Percentiles rank a stretch among this genome's conserved stretches.
Conservation (phyloP, 2,888 invertebrate species). For the Heliconius charithonia region DNA sequence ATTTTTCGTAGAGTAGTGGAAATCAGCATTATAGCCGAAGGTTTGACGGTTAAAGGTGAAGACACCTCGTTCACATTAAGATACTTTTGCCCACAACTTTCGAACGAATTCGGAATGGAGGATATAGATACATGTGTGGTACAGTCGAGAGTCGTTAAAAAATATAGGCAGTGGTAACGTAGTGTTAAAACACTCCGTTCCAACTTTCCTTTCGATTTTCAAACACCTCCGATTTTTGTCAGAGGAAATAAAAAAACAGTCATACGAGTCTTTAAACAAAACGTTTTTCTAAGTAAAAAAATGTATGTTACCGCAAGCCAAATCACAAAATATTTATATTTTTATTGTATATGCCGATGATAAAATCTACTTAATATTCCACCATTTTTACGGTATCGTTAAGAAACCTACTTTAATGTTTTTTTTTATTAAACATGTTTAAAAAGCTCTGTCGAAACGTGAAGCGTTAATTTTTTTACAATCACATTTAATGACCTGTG, state of each 20-base stretch:
- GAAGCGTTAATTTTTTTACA: constrained; percentile 19
- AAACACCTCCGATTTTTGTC: too few relatives aligned
- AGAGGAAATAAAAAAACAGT: too few relatives aligned
- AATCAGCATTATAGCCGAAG: too few relatives aligned
- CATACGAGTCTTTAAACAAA: too few relatives aligned
- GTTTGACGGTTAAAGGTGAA: too few relatives aligned
- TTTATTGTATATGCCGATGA: constrained; percentile 17
- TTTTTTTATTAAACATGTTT: constrained; percentile 5
- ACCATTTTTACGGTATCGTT: constrained; percentile 26
- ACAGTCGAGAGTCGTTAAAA: background rate
- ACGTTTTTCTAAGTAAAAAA: background rate
- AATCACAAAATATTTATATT: constrained; percentile 7
- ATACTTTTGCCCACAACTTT: too few relatives aligned
- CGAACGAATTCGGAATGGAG: too few relatives aligned
- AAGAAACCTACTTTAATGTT: constrained; percentile 25
- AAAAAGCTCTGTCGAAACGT: constrained; percentile 16
- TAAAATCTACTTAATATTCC: constrained; percentile 22
- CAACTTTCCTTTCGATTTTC: too few relatives aligned
- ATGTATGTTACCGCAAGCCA: background rate
- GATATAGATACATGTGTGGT: background rate
- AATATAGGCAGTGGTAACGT: too few relatives aligned
- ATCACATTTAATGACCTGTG: constrained; percentile 26
- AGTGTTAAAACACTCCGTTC: too few relatives aligned
- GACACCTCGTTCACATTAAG: too few relatives aligned
- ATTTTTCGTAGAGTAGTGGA: too few relatives aligned